Conservation (phyloP, 2,797 vertebrate species). For the Sebastes trivittatus region DNA sequence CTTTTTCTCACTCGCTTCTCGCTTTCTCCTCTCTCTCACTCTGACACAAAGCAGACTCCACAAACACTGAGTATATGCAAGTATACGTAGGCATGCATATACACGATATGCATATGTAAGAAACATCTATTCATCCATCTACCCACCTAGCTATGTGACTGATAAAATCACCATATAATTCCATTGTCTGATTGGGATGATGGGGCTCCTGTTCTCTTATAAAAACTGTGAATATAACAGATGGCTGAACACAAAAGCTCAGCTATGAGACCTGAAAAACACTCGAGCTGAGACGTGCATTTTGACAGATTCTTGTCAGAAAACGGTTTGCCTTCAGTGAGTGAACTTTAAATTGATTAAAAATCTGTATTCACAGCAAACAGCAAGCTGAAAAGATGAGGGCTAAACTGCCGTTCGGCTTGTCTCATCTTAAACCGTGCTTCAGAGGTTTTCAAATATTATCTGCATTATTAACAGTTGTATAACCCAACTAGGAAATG, state of each 20-base stretch:
- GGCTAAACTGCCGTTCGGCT: not conserved
- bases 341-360: not conserved
- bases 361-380: not conserved
- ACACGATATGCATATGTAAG: not conserved
- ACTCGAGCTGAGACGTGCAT: not conserved
- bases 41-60: not conserved
- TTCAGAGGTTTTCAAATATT: not conserved
- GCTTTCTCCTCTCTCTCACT: not conserved
- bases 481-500: not conserved
- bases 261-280: not conserved
- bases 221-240: not conserved
- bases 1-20: constrained; percentile 19
- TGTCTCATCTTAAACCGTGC: not conserved
- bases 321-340: not conserved
- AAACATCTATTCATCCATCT: not conserved
- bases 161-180: not conserved
- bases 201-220: not conserved
- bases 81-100: not conserved
- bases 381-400: not conserved
- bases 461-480: not conserved
- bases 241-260: not conserved
- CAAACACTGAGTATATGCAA: not conserved
- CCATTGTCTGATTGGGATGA: not conserved
- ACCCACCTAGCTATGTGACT: not conserved
- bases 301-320: not conserved